Evolutionary conservation across 2,888 invertebrate genomes (phyloP), one percentile per base, ranked within the genome.

Genomic region (Timema podura): DNA sequence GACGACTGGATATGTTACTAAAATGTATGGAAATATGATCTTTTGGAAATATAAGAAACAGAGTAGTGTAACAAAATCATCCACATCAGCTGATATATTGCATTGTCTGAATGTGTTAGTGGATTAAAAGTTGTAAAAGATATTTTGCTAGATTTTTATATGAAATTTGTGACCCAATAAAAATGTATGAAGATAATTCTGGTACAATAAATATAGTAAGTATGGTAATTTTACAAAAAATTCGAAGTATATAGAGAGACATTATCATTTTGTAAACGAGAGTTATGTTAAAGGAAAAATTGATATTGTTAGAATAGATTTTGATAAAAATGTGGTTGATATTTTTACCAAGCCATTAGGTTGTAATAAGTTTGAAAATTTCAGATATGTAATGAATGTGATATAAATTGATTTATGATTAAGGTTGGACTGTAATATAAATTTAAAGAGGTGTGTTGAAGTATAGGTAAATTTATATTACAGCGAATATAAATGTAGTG

Each of bases 31-130:
- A 51, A 51, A n/a, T 51, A 3, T 51, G n/a, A 3, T 1, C 3
- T 51, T 13, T 51, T 51, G n/a, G 51, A 51, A 51, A 51, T 2
- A 1, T 2, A 51, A n/a, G n/a, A 51, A 3, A n/a, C 51, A 51
- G 3, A 51, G 3, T 51, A 2, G 51, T n/a, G n/a, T 1, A 51
- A 51, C 51, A 51, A 51, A 51, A 51, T 51, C 51, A 13, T 51
- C 51, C 51, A 51, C 51, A 51, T 51, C 51, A 51, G 51, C 51
- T 51, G 11, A 51, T 51, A 51, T 51, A 3, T 51, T 13, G 51
- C n/a, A n/a, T 51, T 51, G 51, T 51, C 51, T 51, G 51, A 51
- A 51, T 51, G 51, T 51, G 51, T 51, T 11, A n/a, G 51, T 51
- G 51, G 3, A 51, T 13, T 51, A 51, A 51, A 51, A 51, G 51